Evolutionary conservation across 2,888 invertebrate species (phyloP), one percentile per base, ranked within the genome.

Genomic region (Nysson spinosus): DNA sequence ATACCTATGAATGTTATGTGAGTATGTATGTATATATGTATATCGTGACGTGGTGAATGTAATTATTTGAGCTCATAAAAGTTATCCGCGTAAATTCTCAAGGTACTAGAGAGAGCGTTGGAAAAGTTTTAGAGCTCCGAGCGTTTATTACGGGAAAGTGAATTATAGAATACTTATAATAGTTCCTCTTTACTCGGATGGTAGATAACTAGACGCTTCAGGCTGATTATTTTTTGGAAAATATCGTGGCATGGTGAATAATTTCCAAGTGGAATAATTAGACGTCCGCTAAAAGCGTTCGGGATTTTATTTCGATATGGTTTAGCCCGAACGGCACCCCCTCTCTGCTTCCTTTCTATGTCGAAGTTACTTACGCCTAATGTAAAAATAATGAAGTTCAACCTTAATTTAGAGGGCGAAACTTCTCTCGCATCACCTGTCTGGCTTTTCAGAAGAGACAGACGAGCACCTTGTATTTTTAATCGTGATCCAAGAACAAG

Each of bases 341-440:
- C 62, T 50, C 72, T 60, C 40, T 43, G 4, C 57, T 42, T 54
- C 65, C 69, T 72, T 67, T 73, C 69, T 64, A 47, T 34, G 19
- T 49, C 61, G 67, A 66, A 76, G 77, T 75, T 80, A 81, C 80
- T 78, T 79, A 69, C 70, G 72, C 78, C 73, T 81, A 77, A 81
- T 79, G 79, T 69, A 75, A 77, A 72, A 72, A 66, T 83, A 83
- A 82, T 81, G 78, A 71, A 80, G 76, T 83, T 78, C 70, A 73
- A 78, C 73, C 77, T 79, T 73, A 79, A 80, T 75, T 78, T 65
- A n/a, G n/a, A n/a, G n/a, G n/a, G n/a, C n/a, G n/a, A n/a, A n/a
- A n/a, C n/a, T n/a, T n/a, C n/a, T n/a, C n/a, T 37, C 26, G 32
- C 24, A 34, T 14, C 32, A 32, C 11, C 40, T 56, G 46, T 34